Evolutionary conservation across 2,888 invertebrate genomes (phyloP), one percentile per base, ranked within the genome.

Genomic region (Sarcophaga caerulescens): DNA sequence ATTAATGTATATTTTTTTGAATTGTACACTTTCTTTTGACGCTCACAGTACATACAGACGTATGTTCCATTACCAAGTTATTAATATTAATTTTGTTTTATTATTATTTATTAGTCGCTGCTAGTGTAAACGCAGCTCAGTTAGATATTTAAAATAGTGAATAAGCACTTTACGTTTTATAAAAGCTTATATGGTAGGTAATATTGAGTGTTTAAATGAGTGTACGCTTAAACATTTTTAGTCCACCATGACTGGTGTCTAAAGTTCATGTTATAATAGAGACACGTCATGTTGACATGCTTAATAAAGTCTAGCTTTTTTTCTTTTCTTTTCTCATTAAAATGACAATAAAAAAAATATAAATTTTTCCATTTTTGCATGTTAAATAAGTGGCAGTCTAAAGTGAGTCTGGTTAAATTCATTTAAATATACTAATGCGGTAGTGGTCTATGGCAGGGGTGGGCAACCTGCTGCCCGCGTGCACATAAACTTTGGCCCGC

Each of bases 191-290:
- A 35, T 35, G 35, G 8, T 35, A 35, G 35, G 35, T 35, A 6
- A 1, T 35, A 35, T 35, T 35, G 8, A 35, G 8, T 2, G 35
- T 35, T 35, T 35, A 14, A 52, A 12, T 52, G 52, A 52, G 3
- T 52, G 12, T 17, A 1, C 3, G 17, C 17, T 52, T 52, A 52
- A 52, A 17, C 4, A 47, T 47, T 47, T 47, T 12, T 47, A 47
- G 5, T 5, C 17, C 52, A 52, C 4, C 4, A 47, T 60, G 45
- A 2, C 10, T 47, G 19, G 23, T 10, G 71, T 73, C 52, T 78
- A 78, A 78, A 84, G 83, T 78, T 74, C 45, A 79, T 21, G 25
- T 74, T 69, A 25, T 4, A 78, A 79, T 12, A 69, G 47, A 79
- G 47, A 79, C 68, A 74, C 78, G 74, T 78, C 78, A 79, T 74